phyloP scores from a whole-genome alignment of 2,797 vertebrate species.

The Octomys mimax region DNA sequence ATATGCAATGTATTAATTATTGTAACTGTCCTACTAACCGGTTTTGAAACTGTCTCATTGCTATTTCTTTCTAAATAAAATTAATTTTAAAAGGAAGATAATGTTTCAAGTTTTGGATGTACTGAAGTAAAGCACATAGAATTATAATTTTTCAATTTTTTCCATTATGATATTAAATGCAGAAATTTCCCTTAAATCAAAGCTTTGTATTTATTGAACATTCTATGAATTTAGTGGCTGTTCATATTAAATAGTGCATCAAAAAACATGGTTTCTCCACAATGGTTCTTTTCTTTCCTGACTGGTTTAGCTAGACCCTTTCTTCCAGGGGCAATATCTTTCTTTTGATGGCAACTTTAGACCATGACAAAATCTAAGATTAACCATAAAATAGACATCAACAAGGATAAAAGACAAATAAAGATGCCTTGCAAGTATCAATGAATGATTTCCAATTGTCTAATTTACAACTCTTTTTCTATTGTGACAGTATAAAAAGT shows the following conservation, averaged over 20 bases:
- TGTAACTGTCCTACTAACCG: no score
- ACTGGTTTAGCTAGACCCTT: not conserved
- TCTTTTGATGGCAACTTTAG: slow-evolving; percentile 30
- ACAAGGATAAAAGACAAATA: not conserved
- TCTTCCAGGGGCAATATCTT: not conserved
- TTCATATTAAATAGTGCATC: not conserved
- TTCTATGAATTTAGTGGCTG: not conserved
- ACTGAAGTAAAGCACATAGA: not conserved
- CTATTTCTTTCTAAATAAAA: no score
- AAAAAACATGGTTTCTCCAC: not conserved
- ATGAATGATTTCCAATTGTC: not conserved
- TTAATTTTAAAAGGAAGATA: slow-evolving; percentile 3
- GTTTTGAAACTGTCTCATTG: no score
- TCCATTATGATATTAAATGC: not conserved
- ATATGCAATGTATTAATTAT: no score
- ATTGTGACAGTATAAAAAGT: not conserved
- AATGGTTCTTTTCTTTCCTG: not conserved
- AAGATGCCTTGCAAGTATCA: not conserved
- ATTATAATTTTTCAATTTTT: not conserved
- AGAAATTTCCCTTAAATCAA: not conserved
- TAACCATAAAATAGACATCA: not conserved
- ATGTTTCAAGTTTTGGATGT: not conserved
- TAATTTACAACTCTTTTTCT: slow-evolving; percentile 14
- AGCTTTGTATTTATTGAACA: not conserved
- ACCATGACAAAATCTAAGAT: not conserved